A percentile compares a stretch with the other conserved stretches of the same genome.
Conservation (phyloP, 2,888 invertebrate species). For the Chironomus riparius region DNA sequence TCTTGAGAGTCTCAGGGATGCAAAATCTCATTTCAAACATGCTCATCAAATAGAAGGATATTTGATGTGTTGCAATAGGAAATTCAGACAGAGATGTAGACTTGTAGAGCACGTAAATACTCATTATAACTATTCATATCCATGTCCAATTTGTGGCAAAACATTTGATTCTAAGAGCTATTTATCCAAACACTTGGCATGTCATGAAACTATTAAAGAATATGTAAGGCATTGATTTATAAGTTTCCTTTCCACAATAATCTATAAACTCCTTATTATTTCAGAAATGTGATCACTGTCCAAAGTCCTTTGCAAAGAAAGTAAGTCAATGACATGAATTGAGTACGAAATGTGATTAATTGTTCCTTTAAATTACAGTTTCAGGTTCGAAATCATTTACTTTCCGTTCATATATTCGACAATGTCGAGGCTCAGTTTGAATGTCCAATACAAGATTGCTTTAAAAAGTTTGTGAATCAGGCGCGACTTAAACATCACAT, state of each 20-base stretch:
- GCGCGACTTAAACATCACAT: conserved; percentile 20
- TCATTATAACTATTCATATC: conserved; percentile 5
- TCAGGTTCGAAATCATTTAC: conserved; percentile 38
- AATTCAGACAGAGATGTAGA: conserved; percentile 10
- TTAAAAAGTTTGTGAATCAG: conserved; percentile 7
- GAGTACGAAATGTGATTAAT: no score
- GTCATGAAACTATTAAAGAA: conserved; percentile 3
- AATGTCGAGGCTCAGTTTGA: background rate
- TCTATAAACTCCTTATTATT: background rate
- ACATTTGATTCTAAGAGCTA: conserved; percentile 11
- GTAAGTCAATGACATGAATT: no score
- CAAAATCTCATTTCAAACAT: conserved; percentile 9
- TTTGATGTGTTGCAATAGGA: conserved; percentile 6
- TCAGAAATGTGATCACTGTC: conserved; percentile 37
- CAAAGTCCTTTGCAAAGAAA: conserved; percentile 38
- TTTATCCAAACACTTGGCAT: conserved; percentile 5
- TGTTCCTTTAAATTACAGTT: conserved; percentile 29
- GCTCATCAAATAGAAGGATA: background rate
- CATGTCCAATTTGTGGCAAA: background rate
- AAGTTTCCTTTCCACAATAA: background rate
- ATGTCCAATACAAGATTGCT: conserved; percentile 10
- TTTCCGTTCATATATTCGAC: conserved; percentile 30
- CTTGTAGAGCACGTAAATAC: conserved; percentile 18
- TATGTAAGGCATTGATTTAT: background rate
- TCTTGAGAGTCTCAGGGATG: background rate